Conservation (phyloP, 1,140 invertebrate genomes). For the Leptopilina clavipes region DNA sequence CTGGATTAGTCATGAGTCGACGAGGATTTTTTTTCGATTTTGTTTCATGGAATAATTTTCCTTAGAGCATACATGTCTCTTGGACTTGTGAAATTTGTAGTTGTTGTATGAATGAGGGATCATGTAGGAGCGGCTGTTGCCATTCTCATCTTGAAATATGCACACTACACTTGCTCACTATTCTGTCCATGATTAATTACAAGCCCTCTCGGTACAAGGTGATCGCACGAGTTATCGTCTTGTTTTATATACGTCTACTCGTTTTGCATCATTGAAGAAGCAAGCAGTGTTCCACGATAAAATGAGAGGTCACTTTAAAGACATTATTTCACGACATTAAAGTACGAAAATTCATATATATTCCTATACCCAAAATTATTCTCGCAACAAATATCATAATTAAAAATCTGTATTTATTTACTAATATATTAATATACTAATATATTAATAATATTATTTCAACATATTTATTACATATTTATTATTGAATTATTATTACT, state of each 20-base stretch:
- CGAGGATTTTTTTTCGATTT: neutral
- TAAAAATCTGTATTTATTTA: no score
- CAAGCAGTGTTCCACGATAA: neutral
- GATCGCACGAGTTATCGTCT: neutral
- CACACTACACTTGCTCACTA: conserved; percentile 1
- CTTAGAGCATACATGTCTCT: neutral
- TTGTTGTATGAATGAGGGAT: conserved; percentile 12
- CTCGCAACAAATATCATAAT: no score
- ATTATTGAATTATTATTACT: no score
- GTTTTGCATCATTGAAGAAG: neutral
- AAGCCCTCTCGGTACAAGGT: neutral
- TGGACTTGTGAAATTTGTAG: neutral
- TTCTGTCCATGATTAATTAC: conserved; percentile 22
- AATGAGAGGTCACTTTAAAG: neutral
- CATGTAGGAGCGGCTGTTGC: conserved; percentile 19
- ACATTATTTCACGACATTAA: neutral
- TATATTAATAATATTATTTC: no score
- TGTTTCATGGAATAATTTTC: neutral
- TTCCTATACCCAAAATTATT: no score
- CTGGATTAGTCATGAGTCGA: no score
- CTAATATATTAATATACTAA: no score
- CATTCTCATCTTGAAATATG: conserved; percentile 19
- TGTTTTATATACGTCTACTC: neutral
- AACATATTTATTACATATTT: no score
- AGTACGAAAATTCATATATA: no score